Evolutionary conservation across 2,797 vertebrate genomes (phyloP).

Genomic region (Onychomys torridus): DNA sequence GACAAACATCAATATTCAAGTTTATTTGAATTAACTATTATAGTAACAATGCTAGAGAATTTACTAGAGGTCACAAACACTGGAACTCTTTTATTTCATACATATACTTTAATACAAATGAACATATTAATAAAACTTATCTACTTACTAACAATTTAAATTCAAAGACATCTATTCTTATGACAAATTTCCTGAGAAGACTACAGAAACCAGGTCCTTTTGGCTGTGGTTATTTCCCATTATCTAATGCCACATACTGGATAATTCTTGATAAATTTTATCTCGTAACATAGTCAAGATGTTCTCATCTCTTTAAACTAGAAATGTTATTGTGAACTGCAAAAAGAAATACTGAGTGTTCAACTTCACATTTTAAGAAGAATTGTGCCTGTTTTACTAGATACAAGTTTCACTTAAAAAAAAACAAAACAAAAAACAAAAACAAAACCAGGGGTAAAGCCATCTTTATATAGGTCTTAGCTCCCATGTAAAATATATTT

Average conservation of each 20-base stretch:
- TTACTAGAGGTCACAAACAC: slow-evolving; percentile 75
- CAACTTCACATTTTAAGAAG: slow-evolving; percentile 8
- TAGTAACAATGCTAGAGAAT: slow-evolving; percentile 76
- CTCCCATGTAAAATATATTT: slow-evolving; percentile 48
- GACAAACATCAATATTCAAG: slow-evolving; percentile 60
- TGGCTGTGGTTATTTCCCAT: slow-evolving; percentile 37
- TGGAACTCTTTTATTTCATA: slow-evolving; percentile 76
- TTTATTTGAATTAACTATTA: slow-evolving; percentile 77
- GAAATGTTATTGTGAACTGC: slow-evolving; percentile 57
- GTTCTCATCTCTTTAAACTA: slow-evolving; percentile 58
- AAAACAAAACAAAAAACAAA: slow-evolving; percentile 58
- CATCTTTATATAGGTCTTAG: neutral
- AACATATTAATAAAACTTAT: slow-evolving; percentile 59
- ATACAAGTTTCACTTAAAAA: slow-evolving; percentile 37
- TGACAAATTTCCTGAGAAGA: slow-evolving; percentile 44
- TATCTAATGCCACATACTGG: slow-evolving; percentile 36
- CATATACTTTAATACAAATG: slow-evolving; percentile 74
- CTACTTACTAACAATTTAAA: slow-evolving; percentile 77
- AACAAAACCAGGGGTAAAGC: slow-evolving; percentile 28
- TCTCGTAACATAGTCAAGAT: slow-evolving; percentile 42
- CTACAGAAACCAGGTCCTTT: slow-evolving; percentile 50
- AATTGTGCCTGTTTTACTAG: slow-evolving; percentile 52
- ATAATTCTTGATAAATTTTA: slow-evolving; percentile 58
- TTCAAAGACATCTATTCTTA: slow-evolving; percentile 64
- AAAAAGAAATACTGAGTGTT: slow-evolving; percentile 41